Base-by-base conservation (phyloP, 2,113 vertebrate species). In the Onychorhynchus coronatus region DNA sequence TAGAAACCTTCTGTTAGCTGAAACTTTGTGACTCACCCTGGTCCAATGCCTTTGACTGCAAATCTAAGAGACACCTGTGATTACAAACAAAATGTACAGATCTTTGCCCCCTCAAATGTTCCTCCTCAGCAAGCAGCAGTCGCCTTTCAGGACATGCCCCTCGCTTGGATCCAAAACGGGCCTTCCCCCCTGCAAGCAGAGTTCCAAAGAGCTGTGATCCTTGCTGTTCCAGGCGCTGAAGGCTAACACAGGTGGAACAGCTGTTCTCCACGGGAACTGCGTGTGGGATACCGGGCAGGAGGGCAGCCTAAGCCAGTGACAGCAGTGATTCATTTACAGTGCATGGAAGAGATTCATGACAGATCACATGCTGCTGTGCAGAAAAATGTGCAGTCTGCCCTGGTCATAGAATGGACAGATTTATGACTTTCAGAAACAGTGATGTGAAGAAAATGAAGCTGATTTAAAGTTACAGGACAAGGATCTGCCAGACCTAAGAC, bases 101-200 rank as follows among this genome's bases (percentile, higher is more conserved):
- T 3, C 13, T 3, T 11, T 2, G 0, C 17, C 37, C 31, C 14
- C 27, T 66, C 3, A 3, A 41, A 50, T 5, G 1, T 11, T 41
- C 18, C 65, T 20, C 28, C 28, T 49, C 13, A 27, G 46, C 2
- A 33, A 70, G 80, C 5, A 6, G 30, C 63, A 42, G 47, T 44
- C 33, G 11, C 30, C 41, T 68, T 42, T 31, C 59, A 56, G 31
- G 28, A 42, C 37, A 13, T n/a, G 18, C 3, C 16, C 25, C 58
- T 52, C 1, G 1, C 25, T 27, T 19, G 3, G 33, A 35, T 2
- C 53, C 41, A 39, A 50, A 39, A 30, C 1, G 8, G 9, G 8
- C 24, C 25, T 14, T 21, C 39, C 41, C 33, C 9, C 14, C 56
- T 24, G 23, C 20, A 24, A 20, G 25, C 18, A 23, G 15, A 16